Evolutionary conservation across 2,888 invertebrate genomes (phyloP).

Genomic region (Empis livida): DNA sequence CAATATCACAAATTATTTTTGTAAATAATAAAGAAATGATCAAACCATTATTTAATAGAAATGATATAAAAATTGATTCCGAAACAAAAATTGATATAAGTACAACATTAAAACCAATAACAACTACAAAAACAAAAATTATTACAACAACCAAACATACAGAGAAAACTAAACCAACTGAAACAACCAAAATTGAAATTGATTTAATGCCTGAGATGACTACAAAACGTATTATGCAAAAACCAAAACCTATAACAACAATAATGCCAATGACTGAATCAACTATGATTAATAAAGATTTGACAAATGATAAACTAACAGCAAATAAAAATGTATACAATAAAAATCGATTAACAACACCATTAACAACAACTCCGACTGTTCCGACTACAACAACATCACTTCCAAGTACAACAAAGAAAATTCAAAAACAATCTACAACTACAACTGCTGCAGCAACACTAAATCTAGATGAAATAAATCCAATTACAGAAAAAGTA

Average conservation of each 20-base stretch:
- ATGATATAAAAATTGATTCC: neutral
- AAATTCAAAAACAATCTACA: neutral
- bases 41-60: conserved; percentile 15
- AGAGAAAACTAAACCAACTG: neutral
- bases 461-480: conserved; percentile 2
- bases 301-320: neutral
- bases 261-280: too few relatives aligned
- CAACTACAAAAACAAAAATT: conserved; percentile 2
- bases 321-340: neutral
- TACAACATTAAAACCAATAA: neutral
- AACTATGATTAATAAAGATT: too few relatives aligned
- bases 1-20: conserved; percentile 25
- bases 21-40: conserved; percentile 28
- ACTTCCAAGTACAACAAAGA: neutral
- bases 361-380: conserved; percentile 4
- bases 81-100: neutral
- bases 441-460: neutral
- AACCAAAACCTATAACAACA: too few relatives aligned
- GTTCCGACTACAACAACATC: conserved; percentile 8
- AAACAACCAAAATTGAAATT: neutral
- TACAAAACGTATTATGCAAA: too few relatives aligned
- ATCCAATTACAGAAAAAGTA: neutral
- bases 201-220: neutral
- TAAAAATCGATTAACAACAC: neutral
- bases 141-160: conserved; percentile 1